Evolutionary conservation across 1,140 invertebrate species (phyloP).

Genomic region (Frieseomelitta varia): DNA sequence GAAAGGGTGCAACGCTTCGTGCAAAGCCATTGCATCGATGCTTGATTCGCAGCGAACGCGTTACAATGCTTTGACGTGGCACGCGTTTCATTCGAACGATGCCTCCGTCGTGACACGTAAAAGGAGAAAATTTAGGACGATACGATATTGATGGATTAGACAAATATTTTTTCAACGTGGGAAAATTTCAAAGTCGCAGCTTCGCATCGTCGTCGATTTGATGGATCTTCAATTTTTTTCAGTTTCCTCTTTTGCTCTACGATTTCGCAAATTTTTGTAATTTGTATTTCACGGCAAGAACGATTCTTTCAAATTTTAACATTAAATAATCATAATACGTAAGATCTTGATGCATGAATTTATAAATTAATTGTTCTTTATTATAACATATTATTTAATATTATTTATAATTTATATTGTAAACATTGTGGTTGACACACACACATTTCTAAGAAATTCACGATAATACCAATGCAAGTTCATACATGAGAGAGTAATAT

Average conservation of each 20-base stretch:
- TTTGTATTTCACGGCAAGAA: no score
- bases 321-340: no score
- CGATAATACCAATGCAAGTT: neutral
- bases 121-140: neutral
- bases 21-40: neutral
- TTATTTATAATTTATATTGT: no score
- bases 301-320: no score
- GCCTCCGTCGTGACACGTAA: no score
- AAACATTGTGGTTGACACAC: no score
- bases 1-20: neutral
- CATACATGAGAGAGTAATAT: neutral
- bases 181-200: neutral
- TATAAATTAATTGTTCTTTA: no score
- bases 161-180: neutral
- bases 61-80: neutral
- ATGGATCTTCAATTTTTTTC: neutral
- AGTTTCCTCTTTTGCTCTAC: no score
- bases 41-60: neutral
- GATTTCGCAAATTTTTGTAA: no score
- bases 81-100: neutral
- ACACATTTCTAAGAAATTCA: neutral
- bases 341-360: no score
- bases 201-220: neutral
- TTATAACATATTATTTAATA: no score
- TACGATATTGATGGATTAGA: neutral